phyloP scores from a whole-genome alignment of 1,140 invertebrate species.

The Schlechtendalia chinensis region DNA sequence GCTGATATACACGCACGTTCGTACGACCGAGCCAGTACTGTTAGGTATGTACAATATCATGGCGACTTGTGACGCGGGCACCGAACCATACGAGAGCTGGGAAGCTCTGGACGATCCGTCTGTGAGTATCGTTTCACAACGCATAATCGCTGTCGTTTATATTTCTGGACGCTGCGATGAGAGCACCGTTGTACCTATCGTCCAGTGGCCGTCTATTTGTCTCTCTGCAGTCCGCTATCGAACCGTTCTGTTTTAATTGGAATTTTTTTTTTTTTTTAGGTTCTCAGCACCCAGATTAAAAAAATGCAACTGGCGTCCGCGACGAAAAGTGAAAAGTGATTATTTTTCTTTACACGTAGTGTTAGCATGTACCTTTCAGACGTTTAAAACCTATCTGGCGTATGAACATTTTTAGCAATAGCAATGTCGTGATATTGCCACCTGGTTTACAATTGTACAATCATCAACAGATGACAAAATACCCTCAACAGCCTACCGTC shows the following conservation, averaged over 20 bases:
- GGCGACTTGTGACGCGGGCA: constrained; percentile 33
- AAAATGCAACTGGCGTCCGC: constrained; percentile 42
- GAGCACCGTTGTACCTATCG: no score
- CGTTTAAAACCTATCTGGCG: neutral
- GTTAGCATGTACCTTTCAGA: neutral
- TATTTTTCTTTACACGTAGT: neutral
- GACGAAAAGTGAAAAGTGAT: constrained; percentile 36
- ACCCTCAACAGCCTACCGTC: constrained; percentile 37
- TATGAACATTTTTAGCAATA: constrained; percentile 31
- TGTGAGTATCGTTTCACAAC: constrained; percentile 1
- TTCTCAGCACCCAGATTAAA: constrained; percentile 39
- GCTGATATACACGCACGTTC: neutral
- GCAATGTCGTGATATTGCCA: constrained; percentile 45
- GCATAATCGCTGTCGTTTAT: no score
- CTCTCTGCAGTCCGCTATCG: no score
- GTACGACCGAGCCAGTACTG: neutral
- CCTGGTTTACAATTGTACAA: constrained; percentile 34
- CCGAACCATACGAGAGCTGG: constrained; percentile 46
- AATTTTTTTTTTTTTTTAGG: neutral
- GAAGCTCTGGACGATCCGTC: constrained; percentile 44
- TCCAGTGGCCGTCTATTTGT: no score
- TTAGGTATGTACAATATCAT: constrained; percentile 43
- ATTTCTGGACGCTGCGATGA: no score
- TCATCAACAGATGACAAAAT: constrained; percentile 35
- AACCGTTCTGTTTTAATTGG: neutral